These are phyloP conservation scores for Paracentrotus lividus DNA, from an alignment of 53 echinoderm and acorn worm species.

Conservation along the genomic window DNA sequence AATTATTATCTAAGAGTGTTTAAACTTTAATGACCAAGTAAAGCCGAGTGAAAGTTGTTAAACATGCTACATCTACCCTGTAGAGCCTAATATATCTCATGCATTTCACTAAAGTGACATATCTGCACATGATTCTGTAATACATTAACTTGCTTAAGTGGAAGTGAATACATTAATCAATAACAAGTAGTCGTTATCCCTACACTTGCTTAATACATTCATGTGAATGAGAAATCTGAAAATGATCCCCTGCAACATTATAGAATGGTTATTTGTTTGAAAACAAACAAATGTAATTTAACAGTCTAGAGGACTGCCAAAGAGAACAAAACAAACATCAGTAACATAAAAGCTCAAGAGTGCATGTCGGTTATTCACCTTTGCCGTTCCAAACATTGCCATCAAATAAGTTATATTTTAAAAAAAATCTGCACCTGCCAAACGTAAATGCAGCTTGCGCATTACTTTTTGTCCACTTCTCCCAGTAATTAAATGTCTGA, in stretches of 20 bases:
- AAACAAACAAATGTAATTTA: neutral
- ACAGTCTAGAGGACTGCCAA: neutral
- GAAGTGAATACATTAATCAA: slow-evolving; percentile 4
- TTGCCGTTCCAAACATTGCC: neutral
- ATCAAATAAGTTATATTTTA: neutral
- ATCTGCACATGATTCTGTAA: neutral
- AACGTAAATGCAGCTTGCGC: neutral
- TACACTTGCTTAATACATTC: neutral
- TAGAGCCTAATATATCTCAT: neutral
- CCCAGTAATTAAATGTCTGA: neutral
- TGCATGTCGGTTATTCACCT: slow-evolving; percentile 25
- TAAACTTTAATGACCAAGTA: neutral
- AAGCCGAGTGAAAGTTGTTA: neutral
- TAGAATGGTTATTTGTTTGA: neutral
- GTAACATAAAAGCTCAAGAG: too few relatives aligned
- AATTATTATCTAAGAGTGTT: too few relatives aligned
- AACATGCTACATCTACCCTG: neutral
- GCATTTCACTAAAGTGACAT: neutral
- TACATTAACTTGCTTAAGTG: neutral
- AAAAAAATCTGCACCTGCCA: slow-evolving; percentile 7
- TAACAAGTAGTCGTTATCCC: neutral
- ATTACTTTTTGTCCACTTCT: neutral
- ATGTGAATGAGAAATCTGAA: neutral
- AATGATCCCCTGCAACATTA: neutral
- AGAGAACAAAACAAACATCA: neutral